Base-by-base conservation (phyloP, 2,797 vertebrate genomes). In the Rallus crepitans region DNA sequence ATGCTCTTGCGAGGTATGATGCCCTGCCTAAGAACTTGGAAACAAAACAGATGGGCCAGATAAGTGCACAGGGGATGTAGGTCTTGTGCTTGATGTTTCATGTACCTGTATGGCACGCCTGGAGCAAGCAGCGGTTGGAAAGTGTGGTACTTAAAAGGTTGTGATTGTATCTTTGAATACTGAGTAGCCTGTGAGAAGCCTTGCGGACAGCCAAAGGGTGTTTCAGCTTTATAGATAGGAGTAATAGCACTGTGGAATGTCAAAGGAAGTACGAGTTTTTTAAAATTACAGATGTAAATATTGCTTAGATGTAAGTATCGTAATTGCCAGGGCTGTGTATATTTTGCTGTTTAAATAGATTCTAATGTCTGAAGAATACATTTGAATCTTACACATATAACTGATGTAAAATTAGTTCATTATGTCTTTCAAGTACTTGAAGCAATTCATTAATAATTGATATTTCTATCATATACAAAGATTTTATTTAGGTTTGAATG, bases 281-380 rank as follows among this genome's bases (percentile, higher is more conserved):
- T 61, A 55, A 80, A 89, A 73, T 78, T 79, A 47, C 19, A 30
- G 28, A 15, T 63, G 15, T 57, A 39, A 65, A 63, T 15, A 52
- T 68, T 79, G 24, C 42, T 59, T 55, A 79, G 30, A 50, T 82
- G 14, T 76, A 77, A 76, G 31, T 72, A 63, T 27, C 31, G 68
- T 88, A 81, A 84, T 95, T 90, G 42, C 23, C 7, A 59, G 24
- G 30, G 37, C 27, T 72, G 25, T 47, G 11, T 79, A 9, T 63
- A 79, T 82, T 93, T 90, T 31, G 24, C 23, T 66, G 48, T 77
- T 87, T 56, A 77, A 94, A 79, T 45, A 47, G 47, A 56, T 95
- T 79, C 24, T 76, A 30, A 39, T 64, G 35, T 90, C n/a, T 28
- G 20, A 93, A 52, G 35, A 77, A 40, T 86, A 8, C 40, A 80